Evolutionary conservation across 1,140 invertebrate genomes (phyloP), one percentile per base, ranked within the genome.

Genomic region (Holotrichia oblita): DNA sequence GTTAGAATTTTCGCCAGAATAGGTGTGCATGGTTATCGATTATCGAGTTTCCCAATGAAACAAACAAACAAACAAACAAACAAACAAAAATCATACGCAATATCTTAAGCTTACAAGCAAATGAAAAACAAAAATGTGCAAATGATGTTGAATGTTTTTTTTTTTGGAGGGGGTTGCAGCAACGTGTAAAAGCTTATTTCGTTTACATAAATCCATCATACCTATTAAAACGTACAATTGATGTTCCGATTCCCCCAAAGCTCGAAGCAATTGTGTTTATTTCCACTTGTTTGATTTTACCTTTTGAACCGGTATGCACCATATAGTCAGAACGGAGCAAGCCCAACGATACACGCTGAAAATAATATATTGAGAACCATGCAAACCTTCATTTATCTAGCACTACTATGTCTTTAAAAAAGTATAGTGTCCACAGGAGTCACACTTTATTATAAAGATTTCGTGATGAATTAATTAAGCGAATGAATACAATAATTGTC

Each of bases 261-360:
- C 92, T 93, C 81, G 92, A 90, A 59, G 93, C 93, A 81, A 94
- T 89, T 81, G 92, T 93, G 87, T 94, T 94, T 88, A 93, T 91
- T 87, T 94, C 93, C 88, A 94, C 92, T 90, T 94, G 93, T 87
- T 93, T 92, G 84, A 94, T 92, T 82, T 87, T 85, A 87, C 90
- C 90, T 80, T 84, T 84, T 80, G 89, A 88, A 77, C 86, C 86
- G 77, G 85, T 84, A 84, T 94, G 90, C 87, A 92, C 88, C 90
- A 94, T 90, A 88, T 94, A 94, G 89, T 94, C 93, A 76, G 93
- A 94, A 83, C 93, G 90, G 82, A 94, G 89, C 81, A 94, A 88
- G 80, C 93, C 93, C 83, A 93, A 86, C 86, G 85, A 87, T 82
- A 87, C 81, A 80, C 59, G 80, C 84, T 87, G 83, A 81, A 86